Conservation (phyloP, 2,888 invertebrate species). For the Lasius platythorax region DNA sequence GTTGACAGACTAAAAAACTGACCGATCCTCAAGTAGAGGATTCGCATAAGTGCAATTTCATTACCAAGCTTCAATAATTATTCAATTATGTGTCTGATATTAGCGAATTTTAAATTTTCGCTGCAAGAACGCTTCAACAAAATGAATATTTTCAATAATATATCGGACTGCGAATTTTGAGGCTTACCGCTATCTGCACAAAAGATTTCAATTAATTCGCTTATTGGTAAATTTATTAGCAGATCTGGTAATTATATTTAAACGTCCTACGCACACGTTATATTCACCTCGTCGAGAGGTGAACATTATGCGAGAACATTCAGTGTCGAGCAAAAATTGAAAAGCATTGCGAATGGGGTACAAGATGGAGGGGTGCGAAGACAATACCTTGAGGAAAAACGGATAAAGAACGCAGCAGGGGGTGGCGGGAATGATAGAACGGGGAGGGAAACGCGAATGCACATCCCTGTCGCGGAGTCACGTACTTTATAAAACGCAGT, state of each 20-base stretch:
- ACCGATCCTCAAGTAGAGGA: neutral
- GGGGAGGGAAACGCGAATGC: constrained; percentile 40
- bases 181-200: neutral
- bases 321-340: constrained; percentile 53
- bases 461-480: constrained; percentile 63
- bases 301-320: neutral
- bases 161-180: neutral
- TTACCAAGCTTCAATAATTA: neutral
- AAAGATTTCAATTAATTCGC: constrained; percentile 8
- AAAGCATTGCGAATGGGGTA: constrained; percentile 59
- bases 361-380: constrained; percentile 60
- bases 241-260: neutral
- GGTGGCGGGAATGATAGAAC: constrained; percentile 9
- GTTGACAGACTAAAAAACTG: neutral
- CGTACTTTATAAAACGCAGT: constrained; percentile 74
- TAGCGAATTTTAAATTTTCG: neutral
- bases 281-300: neutral
- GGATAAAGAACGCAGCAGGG: neutral
- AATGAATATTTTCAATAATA: neutral
- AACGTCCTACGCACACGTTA: neutral
- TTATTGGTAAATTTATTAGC: neutral
- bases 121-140: neutral
- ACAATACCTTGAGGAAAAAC: constrained; percentile 60
- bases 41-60: neutral
- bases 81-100: neutral